Conservation (phyloP, 2,888 invertebrate species). For the Volucella inflata region DNA sequence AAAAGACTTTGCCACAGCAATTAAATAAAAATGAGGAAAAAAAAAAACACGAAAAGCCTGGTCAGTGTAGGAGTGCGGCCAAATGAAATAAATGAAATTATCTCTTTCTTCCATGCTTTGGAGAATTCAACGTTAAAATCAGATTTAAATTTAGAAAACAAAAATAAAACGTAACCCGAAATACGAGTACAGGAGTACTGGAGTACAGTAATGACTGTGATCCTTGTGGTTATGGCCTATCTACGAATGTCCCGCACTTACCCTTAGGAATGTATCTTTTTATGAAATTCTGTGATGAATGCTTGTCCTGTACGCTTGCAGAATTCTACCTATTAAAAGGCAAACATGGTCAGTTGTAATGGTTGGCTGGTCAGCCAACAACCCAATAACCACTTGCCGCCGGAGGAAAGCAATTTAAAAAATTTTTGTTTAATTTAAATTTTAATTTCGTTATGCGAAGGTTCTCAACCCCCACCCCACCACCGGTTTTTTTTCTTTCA, state of each 20-base stretch:
- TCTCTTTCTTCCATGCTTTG: background rate
- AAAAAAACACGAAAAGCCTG: background rate
- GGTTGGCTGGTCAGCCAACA: background rate
- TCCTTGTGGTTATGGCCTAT: background rate
- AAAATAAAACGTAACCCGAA: slow-evolving; percentile 9
- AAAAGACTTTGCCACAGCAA: slow-evolving; percentile 2
- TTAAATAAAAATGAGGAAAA: slow-evolving; percentile 26
- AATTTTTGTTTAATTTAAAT: slow-evolving; percentile 74
- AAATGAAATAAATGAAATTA: slow-evolving; percentile 43
- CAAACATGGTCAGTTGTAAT: slow-evolving; percentile 39
- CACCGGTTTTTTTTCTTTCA: slow-evolving; percentile 29
- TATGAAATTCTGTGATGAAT: slow-evolving; percentile 55
- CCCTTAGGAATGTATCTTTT: slow-evolving; percentile 14
- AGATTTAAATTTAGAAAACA: slow-evolving; percentile 53
- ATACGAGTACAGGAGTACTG: background rate
- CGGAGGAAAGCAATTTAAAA: slow-evolving; percentile 69
- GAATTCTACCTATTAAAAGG: slow-evolving; percentile 27
- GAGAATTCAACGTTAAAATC: slow-evolving; percentile 17
- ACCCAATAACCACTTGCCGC: slow-evolving; percentile 14
- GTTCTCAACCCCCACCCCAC: too few relatives aligned
- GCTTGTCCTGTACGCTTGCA: slow-evolving; percentile 41
- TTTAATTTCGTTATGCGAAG: slow-evolving; percentile 59
- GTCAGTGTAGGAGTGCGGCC: slow-evolving; percentile 20
- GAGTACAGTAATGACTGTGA: too few relatives aligned
- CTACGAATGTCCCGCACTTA: slow-evolving; percentile 18